These are phyloP conservation scores for Pseudochirops cupreus DNA, from an alignment of 2,797 vertebrate species.

Conservation along the genomic window DNA sequence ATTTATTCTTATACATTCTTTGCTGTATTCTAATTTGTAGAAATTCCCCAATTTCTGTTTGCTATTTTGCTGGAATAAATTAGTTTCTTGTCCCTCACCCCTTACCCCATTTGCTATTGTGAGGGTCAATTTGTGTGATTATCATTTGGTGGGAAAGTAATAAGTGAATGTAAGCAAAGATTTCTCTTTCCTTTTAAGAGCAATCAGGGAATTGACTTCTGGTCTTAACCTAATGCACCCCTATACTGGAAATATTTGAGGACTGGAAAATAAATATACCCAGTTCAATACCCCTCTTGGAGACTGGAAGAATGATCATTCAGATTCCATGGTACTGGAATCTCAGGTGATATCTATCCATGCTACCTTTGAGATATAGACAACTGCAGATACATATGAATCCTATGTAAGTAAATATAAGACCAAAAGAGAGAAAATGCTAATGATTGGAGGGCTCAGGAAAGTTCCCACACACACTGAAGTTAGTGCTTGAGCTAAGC, in stretches of 20 bases:
- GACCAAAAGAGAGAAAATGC: background rate
- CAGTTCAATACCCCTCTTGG: background rate
- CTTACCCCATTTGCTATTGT: background rate
- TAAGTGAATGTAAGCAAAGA: background rate
- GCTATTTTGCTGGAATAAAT: background rate
- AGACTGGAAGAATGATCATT: background rate
- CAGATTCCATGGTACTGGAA: background rate
- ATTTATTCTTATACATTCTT: background rate
- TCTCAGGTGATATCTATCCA: background rate
- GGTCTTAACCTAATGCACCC: background rate
- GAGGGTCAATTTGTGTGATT: background rate
- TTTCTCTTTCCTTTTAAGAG: background rate
- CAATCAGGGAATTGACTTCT: background rate
- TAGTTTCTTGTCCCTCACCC: background rate
- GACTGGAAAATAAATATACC: background rate
- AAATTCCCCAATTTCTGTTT: background rate
- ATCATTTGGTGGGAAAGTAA: background rate
- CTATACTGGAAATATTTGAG: background rate
- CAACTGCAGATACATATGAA: background rate
- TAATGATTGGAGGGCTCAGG: too few species aligned
- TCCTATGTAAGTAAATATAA: background rate
- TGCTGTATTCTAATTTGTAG: background rate
- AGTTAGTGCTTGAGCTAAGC: background rate
- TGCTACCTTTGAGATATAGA: background rate
- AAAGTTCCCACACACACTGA: too few species aligned